Percentiles rank a stretch among this genome's conserved stretches.
Evolutionary conservation across 2,113 vertebrate species (phyloP).

Genomic region (Mustela nigripes): DNA sequence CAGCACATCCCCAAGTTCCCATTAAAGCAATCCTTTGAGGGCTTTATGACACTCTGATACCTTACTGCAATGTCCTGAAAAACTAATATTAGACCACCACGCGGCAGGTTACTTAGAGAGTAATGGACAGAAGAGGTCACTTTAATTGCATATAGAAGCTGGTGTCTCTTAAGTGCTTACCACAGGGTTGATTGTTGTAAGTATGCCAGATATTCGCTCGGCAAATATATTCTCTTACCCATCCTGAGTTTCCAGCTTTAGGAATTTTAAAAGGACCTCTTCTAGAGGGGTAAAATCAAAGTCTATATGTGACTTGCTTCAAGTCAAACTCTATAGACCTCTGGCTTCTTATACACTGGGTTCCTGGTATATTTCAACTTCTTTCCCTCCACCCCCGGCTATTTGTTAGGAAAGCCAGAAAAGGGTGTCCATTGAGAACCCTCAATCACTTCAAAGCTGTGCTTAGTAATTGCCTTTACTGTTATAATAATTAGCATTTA

Average conservation of each 20-base stretch:
- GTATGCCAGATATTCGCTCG: not conserved
- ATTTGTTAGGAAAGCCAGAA: not conserved
- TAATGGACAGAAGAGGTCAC: not conserved
- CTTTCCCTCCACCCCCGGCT: not conserved
- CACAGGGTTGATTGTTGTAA: not conserved
- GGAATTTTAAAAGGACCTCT: slow-evolving; percentile 4
- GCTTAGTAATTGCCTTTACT: not conserved
- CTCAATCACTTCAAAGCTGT: not conserved
- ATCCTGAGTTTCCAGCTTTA: not conserved
- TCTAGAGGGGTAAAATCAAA: not conserved
- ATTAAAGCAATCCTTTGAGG: slow-evolving; percentile 29
- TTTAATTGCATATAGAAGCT: not conserved
- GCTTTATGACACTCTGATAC: slow-evolving; percentile 14
- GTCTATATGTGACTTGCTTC: not conserved
- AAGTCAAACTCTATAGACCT: not conserved
- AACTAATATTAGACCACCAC: slow-evolving; percentile 40
- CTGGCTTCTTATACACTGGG: not conserved
- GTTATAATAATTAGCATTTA: slow-evolving; percentile 22
- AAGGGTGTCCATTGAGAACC: not conserved
- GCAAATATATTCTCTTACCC: not conserved
- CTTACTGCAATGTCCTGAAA: slow-evolving; percentile 34
- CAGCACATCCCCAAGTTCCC: slow-evolving; percentile 37
- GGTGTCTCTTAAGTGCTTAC: not conserved
- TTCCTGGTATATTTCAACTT: not conserved
- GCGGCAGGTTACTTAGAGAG: not conserved